Evolutionary conservation across 2,113 vertebrate species (phyloP), one percentile per base, ranked within the genome.

Genomic region (Pterocles orientalis): DNA sequence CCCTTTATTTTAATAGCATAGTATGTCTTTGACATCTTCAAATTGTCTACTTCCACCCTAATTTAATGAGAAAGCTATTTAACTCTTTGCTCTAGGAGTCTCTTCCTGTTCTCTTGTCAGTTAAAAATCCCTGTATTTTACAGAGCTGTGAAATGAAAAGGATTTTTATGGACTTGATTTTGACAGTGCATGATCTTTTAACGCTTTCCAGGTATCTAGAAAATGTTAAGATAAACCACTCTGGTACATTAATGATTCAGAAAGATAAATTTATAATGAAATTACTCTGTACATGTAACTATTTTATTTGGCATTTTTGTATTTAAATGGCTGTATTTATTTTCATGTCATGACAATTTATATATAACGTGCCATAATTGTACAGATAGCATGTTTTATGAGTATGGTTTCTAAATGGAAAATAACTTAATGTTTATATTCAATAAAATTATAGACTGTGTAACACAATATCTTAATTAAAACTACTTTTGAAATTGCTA

Each of bases 311-410:
- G 96, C 97, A 95, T 98, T 99, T 97, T 99, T 99, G 97, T 99
- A 99, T 98, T 98, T 98, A 98, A 99, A 99, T 97, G 87, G 93
- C 97, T 98, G 95, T 98, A 98, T 99, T 99, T 99, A 99, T 99
- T 99, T 98, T 98, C 96, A 98, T 97, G 97, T 98, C 97, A 98
- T 96, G 96, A 97, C 97, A 97, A 97, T 97, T 98, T 97, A 97
- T 96, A 96, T 95, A 96, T 97, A 97, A 97, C 94, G 94, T 97
- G 96, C 95, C 95, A 96, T 97, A 94, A 97, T 75, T 98, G 98
- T 98, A 98, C 94, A 98, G 95, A 96, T 94, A 97, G 96, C 97
- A 97, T 97, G 95, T 96, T 96, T 96, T 95, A 96, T 97, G 97
- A 94, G 96, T 97, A 96, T 97, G 87, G 95, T 98, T 98, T 98